These are phyloP conservation scores for Drosophila ohnishii DNA, from an alignment of 1,140 invertebrate species.

Conservation along the genomic window DNA sequence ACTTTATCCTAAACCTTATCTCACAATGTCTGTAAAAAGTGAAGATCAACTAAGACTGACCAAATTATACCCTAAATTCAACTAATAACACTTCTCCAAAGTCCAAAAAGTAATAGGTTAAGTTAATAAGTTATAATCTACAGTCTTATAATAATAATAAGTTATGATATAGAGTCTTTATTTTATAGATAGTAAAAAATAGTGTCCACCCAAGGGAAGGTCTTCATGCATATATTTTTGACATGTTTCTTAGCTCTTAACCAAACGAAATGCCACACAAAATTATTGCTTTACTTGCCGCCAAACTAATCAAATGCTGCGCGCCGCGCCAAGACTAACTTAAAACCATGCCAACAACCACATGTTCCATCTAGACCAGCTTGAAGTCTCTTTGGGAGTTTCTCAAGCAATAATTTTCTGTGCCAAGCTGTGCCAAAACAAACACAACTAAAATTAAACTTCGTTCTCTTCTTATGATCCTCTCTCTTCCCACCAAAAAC, in stretches of 20 bases:
- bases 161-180: no score
- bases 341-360: conserved; percentile 15
- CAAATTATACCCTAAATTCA: no score
- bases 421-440: conserved; percentile 24
- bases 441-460: conserved; percentile 51
- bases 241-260: conserved; percentile 19
- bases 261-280: conserved; percentile 57
- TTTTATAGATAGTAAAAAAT: no score
- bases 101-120: no score
- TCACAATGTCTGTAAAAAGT: no score
- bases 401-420: conserved; percentile 75
- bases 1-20: no score
- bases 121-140: no score
- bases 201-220: conserved; percentile 15
- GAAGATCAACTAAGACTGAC: no score
- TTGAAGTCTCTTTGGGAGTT: conserved; percentile 24
- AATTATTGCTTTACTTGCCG: conserved; percentile 73
- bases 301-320: conserved; percentile 34
- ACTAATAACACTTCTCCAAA: no score
- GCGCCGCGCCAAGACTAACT: conserved; percentile 21
- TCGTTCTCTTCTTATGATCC: conserved; percentile 66
- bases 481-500: conserved; percentile 52
- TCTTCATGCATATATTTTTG: conserved; percentile 32
- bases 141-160: no score
- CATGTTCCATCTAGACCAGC: conserved; percentile 15